Base-by-base conservation (phyloP, 2,888 invertebrate genomes). In the Uloborus plumipes region DNA sequence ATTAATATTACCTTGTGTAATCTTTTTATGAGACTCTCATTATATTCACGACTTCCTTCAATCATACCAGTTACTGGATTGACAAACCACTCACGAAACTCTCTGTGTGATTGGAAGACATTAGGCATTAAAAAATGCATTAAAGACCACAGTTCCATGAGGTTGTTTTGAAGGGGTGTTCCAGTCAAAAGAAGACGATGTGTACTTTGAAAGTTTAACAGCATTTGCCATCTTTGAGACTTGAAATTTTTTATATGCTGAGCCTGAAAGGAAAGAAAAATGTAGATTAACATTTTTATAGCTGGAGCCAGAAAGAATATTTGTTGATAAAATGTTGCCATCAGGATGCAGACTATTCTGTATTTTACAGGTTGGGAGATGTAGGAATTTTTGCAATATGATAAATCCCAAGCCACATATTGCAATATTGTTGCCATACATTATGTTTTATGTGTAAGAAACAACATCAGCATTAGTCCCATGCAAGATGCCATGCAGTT, bases 171-270 rank as follows among this genome's bases (percentile, higher is more conserved):
- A 85, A 98, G 91, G 81, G 98, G 98, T 82, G 98, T 98, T 87
- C 97, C 98, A 79, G 98, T 98, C 87, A 98, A 90, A 84, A 98
- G 91, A 85, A 98, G 91, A 76, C 98, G 93, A 88, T 96, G 93
- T 89, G 96, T 94, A 0, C 96, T 95, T 88, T 96, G 94, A 89
- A 98, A 97, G 89, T 97, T 98, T 77, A 99, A 91, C 86, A 99
- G 90, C 88, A 97, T 92, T 90, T 99, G 99, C 99, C 99, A 99
- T 85, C 99, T 92, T 89, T 99, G 99, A 22, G 98, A 98, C 89
- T 99, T 99, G 89, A 99, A 99, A 90, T 99, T 99, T 90, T 99
- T 99, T 84, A 99, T 99, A 89, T 99, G 99, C 89, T 99, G 99
- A 53, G 99, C 99, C 90, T 98, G 78, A 13, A 58, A 75, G 49